Base-by-base conservation (phyloP, 2,113 vertebrate genomes). In the Alces alces region DNA sequence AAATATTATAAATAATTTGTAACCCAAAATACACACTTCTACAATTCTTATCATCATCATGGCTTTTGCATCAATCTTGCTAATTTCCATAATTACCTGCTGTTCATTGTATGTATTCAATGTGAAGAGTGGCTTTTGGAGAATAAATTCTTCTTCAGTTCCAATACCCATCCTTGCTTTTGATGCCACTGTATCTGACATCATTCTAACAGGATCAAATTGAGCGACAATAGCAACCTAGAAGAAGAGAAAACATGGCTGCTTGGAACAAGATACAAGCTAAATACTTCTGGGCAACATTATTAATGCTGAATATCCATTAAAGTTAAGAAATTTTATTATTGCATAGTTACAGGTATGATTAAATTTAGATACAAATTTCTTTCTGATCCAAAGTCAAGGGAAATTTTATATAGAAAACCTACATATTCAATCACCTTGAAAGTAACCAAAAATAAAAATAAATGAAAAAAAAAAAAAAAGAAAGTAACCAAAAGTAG, bases 71-170 rank as follows among this genome's bases (percentile, higher is more conserved):
- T 58, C 79, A 88, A 7, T 58, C 21, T n/a, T 64, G 58, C 2
- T 3, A 5, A 66, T 21, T 61, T n/a, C 52, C 85, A 27, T 47
- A 94, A 5, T 97, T 98, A 99, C 99, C 99, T 99, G 99, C 93
- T 98, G 98, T 27, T 99, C 99, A 30, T 95, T 99, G 98, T 99
- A 99, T 0, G 99, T 99, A 96, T 99, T 98, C 90, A 99, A 45
- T 57, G 97, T 83, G 98, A 99, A 99, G 60, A 99, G 99, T 5
- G 99, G 99, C 98, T 98, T 99, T 55, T 99, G 99, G 88, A 99
- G 99, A 86, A 98, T 97, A 95, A 98, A 98, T 96, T 99, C 99
- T 4, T 99, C 95, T 4, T 95, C 96, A 61, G 11, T 45, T 11
- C 98, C 98, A 82, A 98, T 39, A 60, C 97, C 97, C 86, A 98